phyloP scores from a whole-genome alignment of 2,888 invertebrate genomes.

The Synergus gifuensis region DNA sequence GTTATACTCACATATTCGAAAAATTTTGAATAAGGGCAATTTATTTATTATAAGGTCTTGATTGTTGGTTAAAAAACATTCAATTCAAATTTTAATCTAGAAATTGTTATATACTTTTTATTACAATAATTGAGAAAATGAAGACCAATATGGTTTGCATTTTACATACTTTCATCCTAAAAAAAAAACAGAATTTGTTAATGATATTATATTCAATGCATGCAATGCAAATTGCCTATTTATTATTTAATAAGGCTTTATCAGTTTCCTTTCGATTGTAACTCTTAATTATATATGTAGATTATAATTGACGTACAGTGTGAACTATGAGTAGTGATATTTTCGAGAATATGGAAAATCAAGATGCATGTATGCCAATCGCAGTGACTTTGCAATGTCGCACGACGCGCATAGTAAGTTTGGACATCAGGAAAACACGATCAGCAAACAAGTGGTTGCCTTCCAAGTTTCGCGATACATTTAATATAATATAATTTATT shows the following conservation, averaged over 20 bases:
- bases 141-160: neutral
- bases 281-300: neutral
- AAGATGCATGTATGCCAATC: slow-evolving; percentile 6
- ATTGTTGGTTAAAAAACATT: neutral
- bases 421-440: slow-evolving; percentile 56
- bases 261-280: neutral
- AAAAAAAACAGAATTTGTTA: neutral
- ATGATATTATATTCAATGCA: neutral
- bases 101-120: slow-evolving; percentile 14
- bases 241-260: neutral
- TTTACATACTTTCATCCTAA: neutral
- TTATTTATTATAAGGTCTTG: too few species aligned
- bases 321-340: slow-evolving; percentile 6
- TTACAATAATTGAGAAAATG: too few species aligned
- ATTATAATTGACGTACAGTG: neutral
- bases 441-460: neutral
- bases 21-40: neutral
- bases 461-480: neutral
- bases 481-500: too few species aligned
- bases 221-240: neutral
- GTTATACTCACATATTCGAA: too few species aligned
- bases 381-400: slow-evolving; percentile 54
- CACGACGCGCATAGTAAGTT: slow-evolving; percentile 66
- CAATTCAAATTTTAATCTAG: neutral
- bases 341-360: neutral